Evolutionary conservation across 2,797 vertebrate genomes (phyloP).

Genomic region (Gila robusta): DNA sequence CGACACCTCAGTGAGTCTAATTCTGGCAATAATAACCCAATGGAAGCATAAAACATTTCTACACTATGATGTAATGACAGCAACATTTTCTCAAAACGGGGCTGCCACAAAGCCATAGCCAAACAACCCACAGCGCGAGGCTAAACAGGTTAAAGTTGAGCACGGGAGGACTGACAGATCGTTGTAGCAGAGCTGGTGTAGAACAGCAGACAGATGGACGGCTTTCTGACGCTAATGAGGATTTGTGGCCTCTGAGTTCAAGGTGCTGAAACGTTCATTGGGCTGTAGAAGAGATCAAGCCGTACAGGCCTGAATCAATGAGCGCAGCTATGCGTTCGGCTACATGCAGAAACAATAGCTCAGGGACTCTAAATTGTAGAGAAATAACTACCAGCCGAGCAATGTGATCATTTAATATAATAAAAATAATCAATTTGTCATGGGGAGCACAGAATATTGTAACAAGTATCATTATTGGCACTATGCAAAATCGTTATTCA

Average conservation of each 20-base stretch:
- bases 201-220: conserved; percentile 15
- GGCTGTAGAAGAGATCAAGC: not conserved
- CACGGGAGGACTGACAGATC: not conserved
- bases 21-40: not conserved
- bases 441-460: not conserved
- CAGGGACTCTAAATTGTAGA: not conserved
- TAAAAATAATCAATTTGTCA: conserved; percentile 17
- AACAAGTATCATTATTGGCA: conserved; percentile 22
- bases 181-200: conserved; percentile 8
- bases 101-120: not conserved
- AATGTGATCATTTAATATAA: conserved; percentile 11
- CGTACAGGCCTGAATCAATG: not conserved
- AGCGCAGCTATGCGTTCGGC: not conserved
- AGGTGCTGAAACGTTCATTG: conserved; percentile 25
- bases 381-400: conserved; percentile 3
- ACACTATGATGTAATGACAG: not conserved
- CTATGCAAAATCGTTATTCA: conserved; percentile 7
- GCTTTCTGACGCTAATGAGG: conserved; percentile 39
- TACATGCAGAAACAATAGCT: not conserved
- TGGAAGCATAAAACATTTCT: not conserved
- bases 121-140: not conserved
- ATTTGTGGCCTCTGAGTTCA: conserved; percentile 21
- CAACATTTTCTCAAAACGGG: conserved; percentile 9
- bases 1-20: not conserved
- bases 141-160: not conserved